Conservation (phyloP, 2,888 invertebrate genomes). For the Drosophila longiperda region DNA sequence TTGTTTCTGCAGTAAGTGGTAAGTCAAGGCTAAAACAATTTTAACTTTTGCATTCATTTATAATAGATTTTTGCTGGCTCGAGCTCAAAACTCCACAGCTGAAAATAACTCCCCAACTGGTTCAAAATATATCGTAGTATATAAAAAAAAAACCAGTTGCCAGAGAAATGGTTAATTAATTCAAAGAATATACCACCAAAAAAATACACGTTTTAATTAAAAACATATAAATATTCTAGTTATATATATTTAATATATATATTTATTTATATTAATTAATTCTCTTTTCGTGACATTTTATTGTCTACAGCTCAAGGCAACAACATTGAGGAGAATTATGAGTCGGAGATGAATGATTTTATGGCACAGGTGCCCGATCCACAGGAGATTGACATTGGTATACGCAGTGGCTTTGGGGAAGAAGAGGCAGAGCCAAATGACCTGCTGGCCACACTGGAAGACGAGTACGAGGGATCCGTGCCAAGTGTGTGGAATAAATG, state of each 20-base stretch:
- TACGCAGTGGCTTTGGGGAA: slow-evolving; percentile 44
- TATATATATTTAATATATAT: background rate
- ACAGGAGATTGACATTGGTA: slow-evolving; percentile 31
- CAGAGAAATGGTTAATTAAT: no score
- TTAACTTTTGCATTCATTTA: background rate
- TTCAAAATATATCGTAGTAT: no score
- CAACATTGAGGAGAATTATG: slow-evolving; percentile 39
- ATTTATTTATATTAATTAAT: background rate
- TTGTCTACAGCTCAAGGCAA: slow-evolving; percentile 32
- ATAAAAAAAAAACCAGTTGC: no score
- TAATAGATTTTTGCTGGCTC: background rate
- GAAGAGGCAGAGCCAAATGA: slow-evolving; percentile 49
- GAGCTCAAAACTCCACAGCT: background rate
- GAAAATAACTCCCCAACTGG: no score
- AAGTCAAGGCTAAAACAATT: slow-evolving; percentile 14
- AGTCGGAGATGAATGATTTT: slow-evolving; percentile 57
- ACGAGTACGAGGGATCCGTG: slow-evolving; percentile 69
- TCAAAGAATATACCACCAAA: background rate
- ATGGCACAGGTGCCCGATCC: slow-evolving; percentile 55
- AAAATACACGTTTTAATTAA: background rate
- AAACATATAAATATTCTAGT: background rate
- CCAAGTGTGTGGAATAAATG: slow-evolving; percentile 74
- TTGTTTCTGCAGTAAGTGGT: slow-evolving; percentile 35
- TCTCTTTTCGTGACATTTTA: background rate
- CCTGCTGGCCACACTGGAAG: slow-evolving; percentile 42